Conservation (phyloP, 2,113 vertebrate genomes). For the Melanerpes formicivorus region DNA sequence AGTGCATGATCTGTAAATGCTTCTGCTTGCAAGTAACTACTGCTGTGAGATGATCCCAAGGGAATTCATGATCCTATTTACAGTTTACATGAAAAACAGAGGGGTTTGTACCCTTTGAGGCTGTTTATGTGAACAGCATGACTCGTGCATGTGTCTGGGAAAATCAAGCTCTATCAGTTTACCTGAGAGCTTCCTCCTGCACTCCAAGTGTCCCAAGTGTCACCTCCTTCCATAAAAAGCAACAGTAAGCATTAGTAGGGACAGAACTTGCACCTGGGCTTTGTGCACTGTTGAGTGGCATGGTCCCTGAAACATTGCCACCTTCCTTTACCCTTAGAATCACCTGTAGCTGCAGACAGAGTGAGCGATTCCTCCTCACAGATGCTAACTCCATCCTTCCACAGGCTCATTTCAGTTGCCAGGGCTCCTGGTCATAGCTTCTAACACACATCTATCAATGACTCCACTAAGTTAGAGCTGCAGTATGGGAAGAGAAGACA, state of each 20-base stretch:
- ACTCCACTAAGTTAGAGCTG: neutral
- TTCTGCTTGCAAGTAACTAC: neutral
- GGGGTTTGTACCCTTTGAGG: neutral
- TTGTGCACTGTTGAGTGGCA: neutral
- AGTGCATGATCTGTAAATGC: neutral
- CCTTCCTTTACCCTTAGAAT: neutral
- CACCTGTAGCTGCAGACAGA: neutral
- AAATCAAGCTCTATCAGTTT: neutral
- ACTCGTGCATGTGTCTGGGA: neutral
- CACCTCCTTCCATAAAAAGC: neutral
- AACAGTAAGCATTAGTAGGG: neutral
- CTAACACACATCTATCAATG: neutral
- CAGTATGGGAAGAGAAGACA: neutral
- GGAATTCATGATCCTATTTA: neutral
- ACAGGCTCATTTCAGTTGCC: neutral
- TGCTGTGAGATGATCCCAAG: neutral
- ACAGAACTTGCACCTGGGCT: neutral
- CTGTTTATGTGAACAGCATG: neutral
- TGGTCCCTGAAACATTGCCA: neutral
- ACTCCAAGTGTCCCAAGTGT: neutral
- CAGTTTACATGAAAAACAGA: neutral
- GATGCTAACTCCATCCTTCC: neutral
- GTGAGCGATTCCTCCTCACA: neutral
- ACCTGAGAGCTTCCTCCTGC: neutral
- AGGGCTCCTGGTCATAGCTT: neutral